Conservation (phyloP, 2,113 vertebrate species). For the Tauraco erythrolophus region DNA sequence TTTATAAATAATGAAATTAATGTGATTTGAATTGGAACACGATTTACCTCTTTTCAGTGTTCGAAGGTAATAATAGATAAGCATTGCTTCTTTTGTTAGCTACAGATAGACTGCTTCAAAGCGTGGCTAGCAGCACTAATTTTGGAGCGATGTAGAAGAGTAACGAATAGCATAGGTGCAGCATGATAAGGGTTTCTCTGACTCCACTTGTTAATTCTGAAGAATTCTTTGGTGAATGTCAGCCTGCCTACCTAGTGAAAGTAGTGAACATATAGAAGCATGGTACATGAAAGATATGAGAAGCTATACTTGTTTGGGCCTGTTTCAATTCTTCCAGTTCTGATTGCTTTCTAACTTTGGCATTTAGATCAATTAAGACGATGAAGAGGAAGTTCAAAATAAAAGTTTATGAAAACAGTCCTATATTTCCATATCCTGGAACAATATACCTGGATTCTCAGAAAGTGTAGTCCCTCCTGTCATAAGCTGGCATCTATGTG, state of each 20-base stretch:
- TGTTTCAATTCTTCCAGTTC: neutral
- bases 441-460: neutral
- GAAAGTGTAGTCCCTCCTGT: neutral
- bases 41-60: neutral
- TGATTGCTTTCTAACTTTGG: neutral
- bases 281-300: neutral
- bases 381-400: neutral
- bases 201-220: neutral
- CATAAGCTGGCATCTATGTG: fast-evolving
- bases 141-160: neutral
- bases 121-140: neutral
- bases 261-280: neutral
- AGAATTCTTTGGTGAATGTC: neutral
- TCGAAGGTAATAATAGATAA: neutral
- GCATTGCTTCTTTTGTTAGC: neutral
- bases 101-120: neutral
- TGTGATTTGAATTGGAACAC: neutral
- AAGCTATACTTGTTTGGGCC: neutral
- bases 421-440: neutral
- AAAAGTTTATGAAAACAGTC: neutral
- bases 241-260: neutral
- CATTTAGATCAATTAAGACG: neutral
- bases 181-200: neutral
- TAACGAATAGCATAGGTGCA: neutral
- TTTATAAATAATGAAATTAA: neutral